Conservation (phyloP, 2,113 vertebrate species). For the Tauraco erythrolophus region DNA sequence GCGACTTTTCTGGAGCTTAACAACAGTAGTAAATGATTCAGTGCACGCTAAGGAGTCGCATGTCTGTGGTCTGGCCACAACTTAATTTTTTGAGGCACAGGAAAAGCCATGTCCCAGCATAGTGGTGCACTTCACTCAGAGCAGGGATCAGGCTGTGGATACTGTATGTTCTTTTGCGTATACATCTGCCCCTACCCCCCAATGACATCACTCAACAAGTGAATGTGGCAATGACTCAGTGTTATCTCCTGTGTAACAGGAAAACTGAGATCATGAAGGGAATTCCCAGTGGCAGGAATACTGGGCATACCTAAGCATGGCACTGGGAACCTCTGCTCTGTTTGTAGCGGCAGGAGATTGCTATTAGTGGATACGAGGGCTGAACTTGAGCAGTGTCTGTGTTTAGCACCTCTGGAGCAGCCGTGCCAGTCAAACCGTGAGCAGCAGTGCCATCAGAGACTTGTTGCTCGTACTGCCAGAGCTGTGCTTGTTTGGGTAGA, state of each 20-base stretch:
- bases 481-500: not conserved
- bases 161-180: not conserved
- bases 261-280: not conserved
- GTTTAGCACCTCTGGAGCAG: not conserved
- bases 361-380: not conserved
- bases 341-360: not conserved
- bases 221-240: not conserved
- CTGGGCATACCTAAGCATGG: not conserved
- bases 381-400: not conserved
- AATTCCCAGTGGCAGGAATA: conserved; percentile 19
- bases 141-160: not conserved
- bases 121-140: not conserved
- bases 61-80: not conserved
- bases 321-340: not conserved
- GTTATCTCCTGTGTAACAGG: not conserved
- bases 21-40: not conserved
- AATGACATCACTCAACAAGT: not conserved
- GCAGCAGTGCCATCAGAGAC: not conserved
- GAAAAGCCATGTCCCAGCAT: not conserved
- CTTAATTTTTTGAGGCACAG: not conserved
- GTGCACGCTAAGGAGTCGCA: not conserved
- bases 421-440: accelerated
- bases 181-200: not conserved
- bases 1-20: not conserved
- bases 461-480: not conserved